Conservation (phyloP, 2,888 invertebrate species). For the Agrypnus murinus region DNA sequence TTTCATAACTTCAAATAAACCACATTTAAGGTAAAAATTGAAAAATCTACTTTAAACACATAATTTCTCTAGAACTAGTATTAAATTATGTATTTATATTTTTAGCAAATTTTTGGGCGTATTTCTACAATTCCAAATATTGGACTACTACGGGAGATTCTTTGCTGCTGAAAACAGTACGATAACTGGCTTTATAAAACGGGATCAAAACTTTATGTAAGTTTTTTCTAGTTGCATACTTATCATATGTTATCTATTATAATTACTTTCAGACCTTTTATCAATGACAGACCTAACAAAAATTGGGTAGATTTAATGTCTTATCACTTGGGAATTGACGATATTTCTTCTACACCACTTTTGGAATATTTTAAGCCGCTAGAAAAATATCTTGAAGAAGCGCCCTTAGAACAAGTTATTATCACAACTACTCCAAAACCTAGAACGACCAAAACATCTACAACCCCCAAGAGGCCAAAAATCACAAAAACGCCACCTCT, state of each 20-base stretch:
- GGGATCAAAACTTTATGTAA: slow-evolving; percentile 60
- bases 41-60: neutral
- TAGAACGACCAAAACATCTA: slow-evolving; percentile 57
- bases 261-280: slow-evolving; percentile 30
- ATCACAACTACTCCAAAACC: slow-evolving; percentile 54
- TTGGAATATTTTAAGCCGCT: slow-evolving; percentile 75
- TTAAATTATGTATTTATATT: slow-evolving; percentile 55
- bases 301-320: slow-evolving; percentile 73
- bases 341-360: slow-evolving; percentile 72
- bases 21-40: slow-evolving; percentile 73
- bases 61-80: too few relatives aligned
- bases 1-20: slow-evolving; percentile 73
- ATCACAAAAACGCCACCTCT: neutral
- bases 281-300: slow-evolving; percentile 68
- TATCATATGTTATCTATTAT: slow-evolving; percentile 2
- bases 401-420: slow-evolving; percentile 62
- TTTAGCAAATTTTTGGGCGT: slow-evolving; percentile 75
- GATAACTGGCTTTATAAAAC: slow-evolving; percentile 49
- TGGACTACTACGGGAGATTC: slow-evolving; percentile 66
- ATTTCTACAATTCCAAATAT: slow-evolving; percentile 75
- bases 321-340: slow-evolving; percentile 71
- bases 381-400: slow-evolving; percentile 74
- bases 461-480: slow-evolving; percentile 17
- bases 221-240: slow-evolving; percentile 32
- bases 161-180: slow-evolving; percentile 31